These are phyloP conservation scores for Muntiacus muntjak DNA, from an alignment of 2,113 vertebrate species.

Conservation along the genomic window DNA sequence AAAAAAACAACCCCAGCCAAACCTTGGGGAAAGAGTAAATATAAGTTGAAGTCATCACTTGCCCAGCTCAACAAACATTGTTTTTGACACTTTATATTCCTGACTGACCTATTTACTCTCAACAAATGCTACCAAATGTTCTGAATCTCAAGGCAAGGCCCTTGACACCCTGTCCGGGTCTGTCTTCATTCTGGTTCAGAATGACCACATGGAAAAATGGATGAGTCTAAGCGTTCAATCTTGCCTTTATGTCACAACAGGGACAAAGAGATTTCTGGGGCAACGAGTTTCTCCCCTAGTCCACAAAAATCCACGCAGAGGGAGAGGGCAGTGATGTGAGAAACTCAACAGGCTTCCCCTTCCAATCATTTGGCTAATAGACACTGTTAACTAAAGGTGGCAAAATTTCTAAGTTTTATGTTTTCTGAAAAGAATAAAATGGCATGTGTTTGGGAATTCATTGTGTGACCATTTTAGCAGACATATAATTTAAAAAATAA, in stretches of 20 bases:
- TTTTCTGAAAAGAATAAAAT: neutral
- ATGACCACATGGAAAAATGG: neutral
- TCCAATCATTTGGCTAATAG: no score
- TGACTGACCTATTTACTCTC: conserved; percentile 12
- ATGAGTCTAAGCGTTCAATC: neutral
- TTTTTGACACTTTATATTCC: neutral
- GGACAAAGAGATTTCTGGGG: neutral
- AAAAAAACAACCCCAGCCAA: neutral
- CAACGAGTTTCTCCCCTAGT: neutral
- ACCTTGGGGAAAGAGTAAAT: neutral
- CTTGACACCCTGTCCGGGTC: neutral
- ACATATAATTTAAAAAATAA: neutral
- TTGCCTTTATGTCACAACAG: neutral
- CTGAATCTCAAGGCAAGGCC: neutral
- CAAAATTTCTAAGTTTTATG: neutral
- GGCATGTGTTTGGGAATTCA: neutral
- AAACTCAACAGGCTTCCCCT: neutral
- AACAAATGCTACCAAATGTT: conserved; percentile 1
- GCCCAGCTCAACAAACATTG: neutral
- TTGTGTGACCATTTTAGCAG: neutral
- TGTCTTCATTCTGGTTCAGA: neutral
- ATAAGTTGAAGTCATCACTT: neutral
- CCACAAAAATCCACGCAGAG: neutral
- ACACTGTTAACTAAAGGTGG: neutral
- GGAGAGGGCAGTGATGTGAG: neutral